Evolutionary conservation across 2,888 invertebrate species (phyloP), one percentile per base, ranked within the genome.

Genomic region (Hoplodrina blanda): DNA sequence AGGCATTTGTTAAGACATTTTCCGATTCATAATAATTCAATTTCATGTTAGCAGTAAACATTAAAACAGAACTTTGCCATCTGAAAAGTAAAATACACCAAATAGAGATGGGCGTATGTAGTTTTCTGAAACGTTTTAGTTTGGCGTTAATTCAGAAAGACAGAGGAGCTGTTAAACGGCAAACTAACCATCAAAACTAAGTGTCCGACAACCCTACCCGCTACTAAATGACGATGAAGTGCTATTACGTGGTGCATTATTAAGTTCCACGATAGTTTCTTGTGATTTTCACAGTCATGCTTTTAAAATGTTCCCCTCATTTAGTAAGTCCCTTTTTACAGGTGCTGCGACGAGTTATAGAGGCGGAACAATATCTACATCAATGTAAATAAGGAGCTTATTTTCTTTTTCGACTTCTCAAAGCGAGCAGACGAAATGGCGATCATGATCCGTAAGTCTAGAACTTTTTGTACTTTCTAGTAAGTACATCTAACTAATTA

Each of bases 381-480:
- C 69, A 62, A 78, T 78, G 80, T 84, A 77, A 79, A 73, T 76
- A 69, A 79, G 62, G 33, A 73, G 41, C 61, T 54, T 50, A 25
- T 65, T 68, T 57, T 56, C 37, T 69, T 69, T 59, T 62, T 41
- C 49, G 41, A 66, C 33, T 62, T 67, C 61, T 66, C 44, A 63
- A 64, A 70, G 63, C 49, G 17, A 63, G 44, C 53, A 71, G 55
- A 62, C 81, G 89, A 85, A 70, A 91, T 91, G 91, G 87, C 85
- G 62, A 81, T 89, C 68, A 82, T 87, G 73, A 88, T 88, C 74
- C 85, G 90, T 91, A 67, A 79, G 71, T 25, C 17, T 46, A 30
- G 1, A 37, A 37, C 8, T 37, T 37, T 37, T 1, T 6, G 46
- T 46, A 46, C 17, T 13, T 44, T 5, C 3, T 8, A 44, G 13